Percentiles rank a stretch among this genome's conserved stretches.
These are phyloP conservation scores for Calycopis cecrops DNA, from an alignment of 1,140 invertebrate genomes.

Conservation along the genomic window DNA sequence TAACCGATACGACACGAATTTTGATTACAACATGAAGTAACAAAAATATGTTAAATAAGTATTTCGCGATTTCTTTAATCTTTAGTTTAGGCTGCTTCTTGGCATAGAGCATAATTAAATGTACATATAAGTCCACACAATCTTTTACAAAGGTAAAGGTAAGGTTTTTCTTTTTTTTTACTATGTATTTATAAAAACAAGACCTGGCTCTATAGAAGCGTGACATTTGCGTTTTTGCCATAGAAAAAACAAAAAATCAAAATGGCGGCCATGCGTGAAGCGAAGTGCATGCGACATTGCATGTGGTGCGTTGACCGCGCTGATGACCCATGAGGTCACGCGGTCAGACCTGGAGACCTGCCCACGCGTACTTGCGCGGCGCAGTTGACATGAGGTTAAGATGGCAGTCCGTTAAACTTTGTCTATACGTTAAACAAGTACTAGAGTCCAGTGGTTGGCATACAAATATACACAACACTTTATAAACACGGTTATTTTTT, in stretches of 20 bases:
- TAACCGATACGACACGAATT: too few relatives aligned
- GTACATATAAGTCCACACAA: not conserved
- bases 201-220: not conserved
- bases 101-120: not conserved
- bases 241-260: constrained; percentile 3
- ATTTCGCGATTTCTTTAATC: not conserved
- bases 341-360: constrained; percentile 43
- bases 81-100: not conserved
- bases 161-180: too few relatives aligned
- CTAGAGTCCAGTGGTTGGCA: too few relatives aligned
- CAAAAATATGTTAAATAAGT: too few relatives aligned
- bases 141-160: not conserved
- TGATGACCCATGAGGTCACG: constrained; percentile 48
- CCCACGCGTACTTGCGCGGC: constrained; percentile 25
- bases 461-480: not conserved
- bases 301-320: constrained; percentile 47
- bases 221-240: not conserved
- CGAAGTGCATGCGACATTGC: constrained; percentile 22
- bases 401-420: too few relatives aligned
- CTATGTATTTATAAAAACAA: too few relatives aligned
- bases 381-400: constrained; percentile 1
- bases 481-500: not conserved
- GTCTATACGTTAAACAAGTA: too few relatives aligned
- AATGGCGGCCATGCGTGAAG: constrained; percentile 17
- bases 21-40: too few relatives aligned